phyloP scores from a whole-genome alignment of 2,888 invertebrate genomes.

The Isotomurus palustris region DNA sequence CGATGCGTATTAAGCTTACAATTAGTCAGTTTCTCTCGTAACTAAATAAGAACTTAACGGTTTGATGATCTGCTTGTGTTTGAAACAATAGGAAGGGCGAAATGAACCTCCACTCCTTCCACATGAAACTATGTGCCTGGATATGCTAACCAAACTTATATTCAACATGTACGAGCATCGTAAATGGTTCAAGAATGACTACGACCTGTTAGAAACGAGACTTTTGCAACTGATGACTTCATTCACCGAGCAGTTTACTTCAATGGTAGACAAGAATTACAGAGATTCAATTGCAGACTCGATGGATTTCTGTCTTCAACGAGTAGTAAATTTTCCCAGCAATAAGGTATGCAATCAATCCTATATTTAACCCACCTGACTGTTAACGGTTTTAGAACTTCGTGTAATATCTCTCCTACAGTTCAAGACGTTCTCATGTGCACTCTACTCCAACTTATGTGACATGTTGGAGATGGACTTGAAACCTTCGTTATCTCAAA shows the following conservation, averaged over 20 bases:
- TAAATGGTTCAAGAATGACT: conserved; percentile 61
- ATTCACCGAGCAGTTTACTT: no score
- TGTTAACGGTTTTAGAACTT: background rate
- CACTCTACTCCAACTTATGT: conserved; percentile 31
- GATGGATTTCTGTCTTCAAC: conserved; percentile 76
- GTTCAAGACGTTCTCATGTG: conserved; percentile 25
- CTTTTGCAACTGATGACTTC: no score
- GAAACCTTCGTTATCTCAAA: conserved; percentile 17
- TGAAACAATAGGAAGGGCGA: background rate
- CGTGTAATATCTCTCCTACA: conserved; percentile 3
- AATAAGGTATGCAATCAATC: conserved; percentile 67
- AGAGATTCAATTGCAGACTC: conserved; percentile 91
- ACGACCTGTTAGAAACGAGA: no score
- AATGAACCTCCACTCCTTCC: conserved; percentile 22
- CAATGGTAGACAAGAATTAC: no score
- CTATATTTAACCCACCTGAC: background rate
- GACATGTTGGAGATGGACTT: conserved; percentile 32
- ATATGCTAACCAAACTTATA: conserved; percentile 84
- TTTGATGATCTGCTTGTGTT: background rate
- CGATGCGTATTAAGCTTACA: no score
- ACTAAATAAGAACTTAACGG: no score
- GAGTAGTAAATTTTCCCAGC: conserved; percentile 85
- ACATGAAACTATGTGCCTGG: conserved; percentile 91
- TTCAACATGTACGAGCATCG: conserved; percentile 74
- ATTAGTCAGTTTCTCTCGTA: no score